Conservation (phyloP, 2,888 invertebrate species). For the Theretra japonica region DNA sequence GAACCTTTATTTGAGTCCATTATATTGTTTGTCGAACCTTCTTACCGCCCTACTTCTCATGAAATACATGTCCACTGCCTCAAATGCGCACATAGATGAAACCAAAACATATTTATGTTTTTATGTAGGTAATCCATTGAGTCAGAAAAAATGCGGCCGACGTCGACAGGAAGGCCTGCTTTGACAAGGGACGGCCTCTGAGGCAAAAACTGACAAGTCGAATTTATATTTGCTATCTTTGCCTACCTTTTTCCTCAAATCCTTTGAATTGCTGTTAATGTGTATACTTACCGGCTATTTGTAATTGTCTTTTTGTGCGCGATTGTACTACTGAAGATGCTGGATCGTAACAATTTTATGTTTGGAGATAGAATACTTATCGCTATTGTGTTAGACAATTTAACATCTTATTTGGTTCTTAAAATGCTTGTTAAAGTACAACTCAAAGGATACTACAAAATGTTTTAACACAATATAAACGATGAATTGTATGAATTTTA, state of each 20-base stretch:
- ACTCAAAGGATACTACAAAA: no score
- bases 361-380: not conserved
- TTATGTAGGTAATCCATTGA: slow-evolving; percentile 50
- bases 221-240: slow-evolving; percentile 51
- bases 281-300: slow-evolving; percentile 2
- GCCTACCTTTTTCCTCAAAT: slow-evolving; percentile 26
- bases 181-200: slow-evolving; percentile 61
- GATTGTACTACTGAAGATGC: not conserved
- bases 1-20: not conserved
- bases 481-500: no score
- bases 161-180: slow-evolving; percentile 49
- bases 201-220: slow-evolving; percentile 61
- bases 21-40: not conserved
- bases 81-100: slow-evolving; percentile 18
- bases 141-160: slow-evolving; percentile 58
- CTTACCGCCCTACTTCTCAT: slow-evolving; percentile 25
- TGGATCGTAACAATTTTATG: slow-evolving; percentile 2
- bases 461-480: not conserved
- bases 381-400: not conserved
- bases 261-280: slow-evolving; percentile 26
- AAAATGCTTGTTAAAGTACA: not conserved
- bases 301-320: slow-evolving; percentile 9
- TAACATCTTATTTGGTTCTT: not conserved
- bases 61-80: slow-evolving; percentile 4
- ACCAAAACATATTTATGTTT: slow-evolving; percentile 32